A percentile compares a stretch with the other conserved stretches of the same genome.
Conservation (phyloP, 2,113 vertebrate species). For the Salvelinus alpinus region DNA sequence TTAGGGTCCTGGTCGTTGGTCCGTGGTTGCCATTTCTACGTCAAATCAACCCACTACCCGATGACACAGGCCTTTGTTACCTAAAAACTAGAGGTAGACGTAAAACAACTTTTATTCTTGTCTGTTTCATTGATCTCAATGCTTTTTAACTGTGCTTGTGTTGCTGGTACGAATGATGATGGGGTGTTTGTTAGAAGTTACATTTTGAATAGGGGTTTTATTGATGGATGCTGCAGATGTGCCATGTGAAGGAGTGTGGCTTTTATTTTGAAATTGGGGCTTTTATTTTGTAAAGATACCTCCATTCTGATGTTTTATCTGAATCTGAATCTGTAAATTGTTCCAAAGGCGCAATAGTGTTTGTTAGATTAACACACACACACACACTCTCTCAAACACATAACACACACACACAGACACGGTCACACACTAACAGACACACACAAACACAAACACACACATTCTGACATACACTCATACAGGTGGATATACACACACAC, state of each 20-base stretch:
- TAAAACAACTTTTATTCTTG: conserved; percentile 25
- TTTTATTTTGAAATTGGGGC: neutral
- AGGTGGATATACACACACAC: conserved; percentile 1
- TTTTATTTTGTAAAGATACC: neutral
- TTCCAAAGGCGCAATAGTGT: conserved; percentile 55
- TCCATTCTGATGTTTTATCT: neutral
- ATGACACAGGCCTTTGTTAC: conserved; percentile 10
- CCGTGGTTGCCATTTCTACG: conserved; percentile 39
- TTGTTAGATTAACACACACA: conserved; percentile 20
- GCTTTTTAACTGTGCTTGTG: conserved; percentile 49
- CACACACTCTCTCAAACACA: neutral
- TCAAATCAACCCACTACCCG: conserved; percentile 14
- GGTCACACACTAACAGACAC: conserved; percentile 7
- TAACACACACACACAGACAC: no score
- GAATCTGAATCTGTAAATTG: conserved; percentile 36
- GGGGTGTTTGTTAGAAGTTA: conserved; percentile 25
- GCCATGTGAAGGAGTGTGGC: conserved; percentile 9
- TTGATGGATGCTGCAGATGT: conserved; percentile 16
- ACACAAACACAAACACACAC: neutral
- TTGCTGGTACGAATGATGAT: conserved; percentile 21
- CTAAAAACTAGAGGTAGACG: conserved; percentile 34
- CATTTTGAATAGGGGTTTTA: conserved; percentile 36
- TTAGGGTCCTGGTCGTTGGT: neutral
- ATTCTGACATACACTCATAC: neutral
- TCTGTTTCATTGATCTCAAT: conserved; percentile 36